Percentiles rank a stretch among this genome's conserved stretches.
Evolutionary conservation across 2,113 vertebrate genomes (phyloP).

Genomic region (Laterallus jamaicensis): DNA sequence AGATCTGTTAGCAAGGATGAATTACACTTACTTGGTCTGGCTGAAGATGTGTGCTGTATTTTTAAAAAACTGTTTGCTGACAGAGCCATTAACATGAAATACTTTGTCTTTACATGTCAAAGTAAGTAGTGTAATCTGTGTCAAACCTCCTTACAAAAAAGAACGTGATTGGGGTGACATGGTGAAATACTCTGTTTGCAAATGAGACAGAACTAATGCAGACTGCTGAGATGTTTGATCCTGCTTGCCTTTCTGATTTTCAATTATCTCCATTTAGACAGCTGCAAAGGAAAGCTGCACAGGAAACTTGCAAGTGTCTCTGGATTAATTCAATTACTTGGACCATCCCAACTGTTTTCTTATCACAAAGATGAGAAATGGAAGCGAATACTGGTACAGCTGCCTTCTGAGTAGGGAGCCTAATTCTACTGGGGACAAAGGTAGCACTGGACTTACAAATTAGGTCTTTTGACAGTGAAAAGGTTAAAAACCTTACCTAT

Average conservation of each 20-base stretch:
- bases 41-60: background rate
- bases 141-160: background rate
- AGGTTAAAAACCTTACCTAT: background rate
- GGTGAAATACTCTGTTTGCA: background rate
- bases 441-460: background rate
- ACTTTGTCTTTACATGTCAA: background rate
- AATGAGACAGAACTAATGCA: background rate
- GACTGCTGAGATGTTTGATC: background rate
- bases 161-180: background rate
- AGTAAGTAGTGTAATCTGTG: background rate
- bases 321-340: background rate
- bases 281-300: background rate
- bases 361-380: background rate
- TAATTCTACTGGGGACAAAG: background rate
- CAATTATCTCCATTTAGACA: background rate
- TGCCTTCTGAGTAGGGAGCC: background rate
- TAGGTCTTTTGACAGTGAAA: background rate
- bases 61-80: background rate
- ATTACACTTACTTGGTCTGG: background rate
- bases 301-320: background rate
- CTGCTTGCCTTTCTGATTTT: background rate
- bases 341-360: background rate
- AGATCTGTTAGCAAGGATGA: background rate
- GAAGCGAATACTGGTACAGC: background rate
- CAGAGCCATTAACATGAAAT: background rate